Base-by-base conservation (phyloP, 1,140 invertebrate genomes). In the Calephelis virginiensis region DNA sequence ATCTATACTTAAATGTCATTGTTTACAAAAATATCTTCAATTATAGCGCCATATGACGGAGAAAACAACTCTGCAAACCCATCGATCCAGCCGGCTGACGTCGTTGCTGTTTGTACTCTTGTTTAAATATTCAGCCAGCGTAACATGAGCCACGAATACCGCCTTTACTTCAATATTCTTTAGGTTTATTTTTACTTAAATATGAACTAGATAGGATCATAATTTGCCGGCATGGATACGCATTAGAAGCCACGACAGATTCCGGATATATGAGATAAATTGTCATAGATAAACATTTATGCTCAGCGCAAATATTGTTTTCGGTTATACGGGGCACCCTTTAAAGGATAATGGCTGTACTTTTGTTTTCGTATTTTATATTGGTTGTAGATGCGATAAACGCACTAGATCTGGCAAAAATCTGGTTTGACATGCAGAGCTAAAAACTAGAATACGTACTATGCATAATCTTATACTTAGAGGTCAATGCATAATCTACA, bases 231-330 rank as follows among this genome's bases (percentile, higher is more conserved):
- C 17, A 53, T 53, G 49, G 49, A 53, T 53, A 53, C 49, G 49
- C 49, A 53, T 53, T 53, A 53, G 49, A 13, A 53, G 14, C 49
- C 49, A 28, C 49, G 49, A 53, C 49, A 53, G 49, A 53, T 53
- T 53, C 49, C 49, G 49, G 49, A 53, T 53, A 53, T 53, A 53
- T 14, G 49, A 53, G 49, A 53, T 53, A 53, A 53, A 53, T 53
- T 53, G 49, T 53, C 49, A 53, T 53, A 53, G 49, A 53, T 53
- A 53, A 53, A 53, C 49, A 53, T 53, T 53, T 53, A 53, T 53
- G 50, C 17, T 53, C 50, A 53, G 14, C 14, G 50, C 50, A 53
- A 53, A 53, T 53, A 53, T 53, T 53, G 50, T 53, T 53, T 53
- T 17, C 17, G 50, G 50, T 53, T 53, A 17, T 17, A 17, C 50